Percentiles rank a stretch among this genome's conserved stretches.
Conservation (phyloP, 2,113 vertebrate species). For the Catharus minimus region DNA sequence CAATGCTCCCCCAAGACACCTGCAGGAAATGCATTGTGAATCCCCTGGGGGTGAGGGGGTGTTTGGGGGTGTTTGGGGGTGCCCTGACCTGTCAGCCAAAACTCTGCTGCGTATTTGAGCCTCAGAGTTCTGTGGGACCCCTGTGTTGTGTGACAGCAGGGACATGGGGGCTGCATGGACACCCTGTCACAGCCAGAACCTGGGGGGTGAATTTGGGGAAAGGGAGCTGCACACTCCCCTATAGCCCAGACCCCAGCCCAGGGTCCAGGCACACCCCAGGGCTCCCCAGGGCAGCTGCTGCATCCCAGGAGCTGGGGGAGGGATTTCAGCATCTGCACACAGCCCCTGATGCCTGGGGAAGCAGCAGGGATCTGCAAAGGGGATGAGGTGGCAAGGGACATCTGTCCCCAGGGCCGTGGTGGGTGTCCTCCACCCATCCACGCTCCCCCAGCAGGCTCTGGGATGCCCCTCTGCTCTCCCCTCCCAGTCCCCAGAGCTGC, state of each 20-base stretch:
- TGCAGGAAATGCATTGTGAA: neutral
- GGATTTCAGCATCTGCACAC: neutral
- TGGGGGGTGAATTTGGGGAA: neutral
- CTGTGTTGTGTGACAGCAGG: neutral
- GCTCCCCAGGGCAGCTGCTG: neutral
- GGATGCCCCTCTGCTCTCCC: neutral
- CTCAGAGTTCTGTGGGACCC: neutral
- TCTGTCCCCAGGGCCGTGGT: neutral
- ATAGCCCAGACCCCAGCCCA: neutral
- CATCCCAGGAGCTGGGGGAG: neutral
- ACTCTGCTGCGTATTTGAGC: neutral
- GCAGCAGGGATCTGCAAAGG: neutral
- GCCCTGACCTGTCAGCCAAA: neutral
- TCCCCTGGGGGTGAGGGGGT: neutral
- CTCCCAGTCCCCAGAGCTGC: neutral
- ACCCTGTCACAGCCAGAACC: neutral
- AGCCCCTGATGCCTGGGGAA: neutral
- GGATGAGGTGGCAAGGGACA: neutral
- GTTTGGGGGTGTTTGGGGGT: neutral
- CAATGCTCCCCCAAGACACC: no score
- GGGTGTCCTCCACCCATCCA: neutral
- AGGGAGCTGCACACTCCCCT: neutral
- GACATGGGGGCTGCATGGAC: neutral
- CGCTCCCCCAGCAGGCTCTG: fast-evolving
- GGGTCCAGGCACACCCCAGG: fast-evolving